Base-by-base conservation (phyloP, 2,797 vertebrate species). In the Limosa lapponica region DNA sequence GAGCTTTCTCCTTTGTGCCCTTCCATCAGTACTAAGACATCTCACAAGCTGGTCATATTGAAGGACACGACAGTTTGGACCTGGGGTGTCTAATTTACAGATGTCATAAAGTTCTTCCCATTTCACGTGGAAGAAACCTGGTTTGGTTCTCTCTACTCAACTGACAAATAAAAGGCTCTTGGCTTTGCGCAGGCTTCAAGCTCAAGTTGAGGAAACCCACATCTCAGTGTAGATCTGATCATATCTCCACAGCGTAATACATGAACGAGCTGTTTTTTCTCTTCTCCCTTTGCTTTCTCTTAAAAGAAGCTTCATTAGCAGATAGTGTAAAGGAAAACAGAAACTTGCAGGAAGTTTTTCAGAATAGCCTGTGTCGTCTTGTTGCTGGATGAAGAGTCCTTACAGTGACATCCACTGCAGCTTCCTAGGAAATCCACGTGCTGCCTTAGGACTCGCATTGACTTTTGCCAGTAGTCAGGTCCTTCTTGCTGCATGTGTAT, bases 341-440 rank as follows among this genome's bases (percentile, higher is more conserved):
- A 46, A 65, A 27, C 49, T 39, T 62, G 10, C 30, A 43, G 55
- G 72, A 77, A 73, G 39, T 82, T 69, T 84, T 52, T 51, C 55
- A 41, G 62, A 62, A 30, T 46, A 37, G n/a, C n/a, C n/a, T 27
- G 6, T 48, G 37, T 71, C 0, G 0, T 51, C 36, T 23, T 37
- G 17, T 59, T 79, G 23, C 39, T 73, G 59, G 28, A 17, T 87
- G 77, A 44, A 30, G 54, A 72, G 16, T n/a, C 43, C 16, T 78
- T 46, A n/a, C 20, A 37, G 34, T 61, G 64, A 39, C 25, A 24
- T 54, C 22, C 41, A 8, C 41, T 65, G 37, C 75, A 72, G 19
- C 15, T 41, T 93, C 24, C 16, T 41, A 37, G 44, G 20, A 57
- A 86, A 55, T 36, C 62, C 43, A 19, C 0, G 0, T 70, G 59